These are phyloP conservation scores for Ethmia dodecea DNA, from an alignment of 2,888 invertebrate genomes.

Conservation along the genomic window DNA sequence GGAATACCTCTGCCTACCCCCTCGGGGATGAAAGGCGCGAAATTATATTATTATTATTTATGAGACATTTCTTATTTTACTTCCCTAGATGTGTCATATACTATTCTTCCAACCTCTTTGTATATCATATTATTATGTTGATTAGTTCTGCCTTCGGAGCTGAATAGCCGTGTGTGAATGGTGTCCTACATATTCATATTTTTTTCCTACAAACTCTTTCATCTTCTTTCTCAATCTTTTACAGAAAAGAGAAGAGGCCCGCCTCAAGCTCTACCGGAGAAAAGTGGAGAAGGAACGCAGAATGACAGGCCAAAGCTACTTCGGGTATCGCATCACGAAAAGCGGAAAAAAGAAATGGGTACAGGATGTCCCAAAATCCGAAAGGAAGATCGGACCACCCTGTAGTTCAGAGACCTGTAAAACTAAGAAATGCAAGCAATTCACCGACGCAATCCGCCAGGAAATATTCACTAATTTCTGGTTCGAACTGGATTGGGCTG, in stretches of 20 bases:
- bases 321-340: conserved; percentile 35
- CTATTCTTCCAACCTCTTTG: too few relatives aligned
- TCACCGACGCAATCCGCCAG: conserved; percentile 30
- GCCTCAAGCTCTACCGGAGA: conserved; percentile 33
- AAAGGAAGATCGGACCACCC: conserved; percentile 36
- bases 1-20: too few relatives aligned
- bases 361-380: conserved; percentile 48
- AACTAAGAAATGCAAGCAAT: conserved; percentile 30
- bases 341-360: conserved; percentile 35
- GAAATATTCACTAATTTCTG: conserved; percentile 46
- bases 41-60: too few relatives aligned
- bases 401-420: conserved; percentile 41
- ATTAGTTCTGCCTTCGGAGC: too few relatives aligned
- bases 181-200: too few relatives aligned
- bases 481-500: conserved; percentile 46
- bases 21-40: too few relatives aligned
- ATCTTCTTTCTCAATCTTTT: too few relatives aligned
- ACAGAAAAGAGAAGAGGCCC: conserved; percentile 31
- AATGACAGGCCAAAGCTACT: conserved; percentile 52
- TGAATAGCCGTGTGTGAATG: too few relatives aligned
- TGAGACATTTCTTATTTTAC: too few relatives aligned
- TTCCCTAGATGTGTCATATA: too few relatives aligned
- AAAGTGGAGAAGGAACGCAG: conserved; percentile 44
- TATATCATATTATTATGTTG: too few relatives aligned
- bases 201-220: too few relatives aligned